phyloP scores from a whole-genome alignment of 1,140 invertebrate species.

The Dolichoris vasculosae region DNA sequence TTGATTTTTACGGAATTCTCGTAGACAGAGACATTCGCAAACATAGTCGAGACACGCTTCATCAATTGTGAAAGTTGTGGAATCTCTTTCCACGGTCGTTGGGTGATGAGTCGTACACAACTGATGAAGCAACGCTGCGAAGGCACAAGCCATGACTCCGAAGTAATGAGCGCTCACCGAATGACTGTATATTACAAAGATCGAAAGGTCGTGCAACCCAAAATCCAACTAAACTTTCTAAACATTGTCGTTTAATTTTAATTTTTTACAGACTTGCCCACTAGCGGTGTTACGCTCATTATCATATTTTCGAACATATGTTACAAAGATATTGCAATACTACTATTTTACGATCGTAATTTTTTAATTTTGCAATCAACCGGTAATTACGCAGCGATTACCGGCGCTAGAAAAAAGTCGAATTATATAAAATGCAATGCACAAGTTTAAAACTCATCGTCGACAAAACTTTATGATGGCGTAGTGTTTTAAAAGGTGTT shows the following conservation, averaged over 20 bases:
- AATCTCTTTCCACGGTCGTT: not conserved
- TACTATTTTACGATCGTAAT: not conserved
- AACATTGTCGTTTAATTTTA: not conserved
- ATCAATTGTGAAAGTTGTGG: slow-evolving; percentile 45
- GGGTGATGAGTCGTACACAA: not conserved
- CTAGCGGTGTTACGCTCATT: too few relatives aligned
- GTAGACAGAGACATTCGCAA: not conserved
- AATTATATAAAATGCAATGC: not conserved
- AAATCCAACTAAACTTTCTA: slow-evolving; percentile 45
- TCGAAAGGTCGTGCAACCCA: slow-evolving; percentile 22
- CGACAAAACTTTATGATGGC: too few relatives aligned
- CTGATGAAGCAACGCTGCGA: not conserved
- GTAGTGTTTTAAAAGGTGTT: too few relatives aligned
- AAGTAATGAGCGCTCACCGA: not conserved
- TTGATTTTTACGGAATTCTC: not conserved
- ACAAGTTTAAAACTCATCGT: not conserved
- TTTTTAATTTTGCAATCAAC: not conserved
- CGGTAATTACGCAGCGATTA: not conserved
- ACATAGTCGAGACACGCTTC: not conserved
- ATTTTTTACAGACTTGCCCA: not conserved
- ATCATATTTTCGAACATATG: not conserved
- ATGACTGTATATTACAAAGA: not conserved
- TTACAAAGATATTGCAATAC: too few relatives aligned
- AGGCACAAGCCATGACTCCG: not conserved
- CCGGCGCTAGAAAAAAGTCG: not conserved